Conservation (phyloP, 2,113 vertebrate genomes). For the Daubentonia madagascariensis region DNA sequence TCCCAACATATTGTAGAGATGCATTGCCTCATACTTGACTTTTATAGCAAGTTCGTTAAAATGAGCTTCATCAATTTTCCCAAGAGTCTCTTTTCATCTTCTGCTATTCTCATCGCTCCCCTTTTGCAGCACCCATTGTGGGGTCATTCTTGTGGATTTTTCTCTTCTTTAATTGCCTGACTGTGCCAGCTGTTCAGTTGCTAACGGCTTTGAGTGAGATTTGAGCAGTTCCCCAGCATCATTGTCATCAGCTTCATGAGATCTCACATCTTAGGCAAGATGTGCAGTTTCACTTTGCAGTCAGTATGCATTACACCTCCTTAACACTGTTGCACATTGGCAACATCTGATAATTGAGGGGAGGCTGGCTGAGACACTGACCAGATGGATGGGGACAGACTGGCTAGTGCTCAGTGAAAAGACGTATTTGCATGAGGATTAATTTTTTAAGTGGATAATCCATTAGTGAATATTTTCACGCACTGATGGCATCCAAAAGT, state of each 20-base stretch:
- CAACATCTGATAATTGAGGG: background rate
- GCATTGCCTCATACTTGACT: background rate
- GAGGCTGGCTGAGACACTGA: background rate
- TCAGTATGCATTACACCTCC: background rate
- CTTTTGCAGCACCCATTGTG: background rate
- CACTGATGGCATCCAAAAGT: background rate
- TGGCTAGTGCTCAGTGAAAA: background rate
- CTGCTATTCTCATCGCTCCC: background rate
- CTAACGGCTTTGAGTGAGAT: background rate
- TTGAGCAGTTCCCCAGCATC: background rate
- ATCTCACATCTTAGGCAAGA: background rate
- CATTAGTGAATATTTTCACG: background rate
- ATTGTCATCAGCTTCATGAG: background rate
- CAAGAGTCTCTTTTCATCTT: background rate
- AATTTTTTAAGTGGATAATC: background rate
- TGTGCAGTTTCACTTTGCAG: background rate
- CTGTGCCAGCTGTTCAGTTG: background rate
- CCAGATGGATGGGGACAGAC: too few species aligned
- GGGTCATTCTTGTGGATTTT: background rate
- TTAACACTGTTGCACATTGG: background rate
- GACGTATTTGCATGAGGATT: accelerated
- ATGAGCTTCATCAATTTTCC: background rate
- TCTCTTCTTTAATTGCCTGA: background rate
- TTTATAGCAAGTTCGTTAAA: background rate
- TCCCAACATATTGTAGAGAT: background rate